A percentile compares a stretch with the other conserved stretches of the same genome.
Conservation (phyloP, 2,797 vertebrate species). For the Tympanoctomys barrerae region DNA sequence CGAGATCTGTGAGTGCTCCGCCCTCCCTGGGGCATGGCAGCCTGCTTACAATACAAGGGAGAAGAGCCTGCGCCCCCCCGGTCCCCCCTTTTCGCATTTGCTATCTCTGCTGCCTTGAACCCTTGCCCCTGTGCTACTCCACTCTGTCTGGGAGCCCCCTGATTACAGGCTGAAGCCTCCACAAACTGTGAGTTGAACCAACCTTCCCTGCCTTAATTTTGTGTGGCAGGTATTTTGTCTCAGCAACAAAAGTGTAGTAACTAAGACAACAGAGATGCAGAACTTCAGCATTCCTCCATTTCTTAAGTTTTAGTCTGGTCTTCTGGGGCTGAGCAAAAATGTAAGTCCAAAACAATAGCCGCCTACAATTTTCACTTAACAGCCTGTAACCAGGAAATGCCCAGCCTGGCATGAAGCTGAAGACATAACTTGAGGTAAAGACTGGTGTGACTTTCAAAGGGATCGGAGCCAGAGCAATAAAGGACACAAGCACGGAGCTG, state of each 20-base stretch:
- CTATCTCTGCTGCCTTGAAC: neutral
- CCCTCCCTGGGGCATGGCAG: too few species aligned
- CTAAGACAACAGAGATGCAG: neutral
- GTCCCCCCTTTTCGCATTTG: neutral
- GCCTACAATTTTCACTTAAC: neutral
- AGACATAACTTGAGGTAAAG: neutral
- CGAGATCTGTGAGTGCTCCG: neutral
- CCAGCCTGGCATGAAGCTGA: neutral
- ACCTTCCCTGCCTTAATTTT: neutral
- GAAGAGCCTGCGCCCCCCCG: neutral
- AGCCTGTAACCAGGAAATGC: neutral
- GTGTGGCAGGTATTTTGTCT: neutral
- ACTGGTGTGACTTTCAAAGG: neutral
- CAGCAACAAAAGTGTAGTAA: neutral
- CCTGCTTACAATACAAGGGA: neutral
- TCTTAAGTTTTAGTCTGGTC: neutral
- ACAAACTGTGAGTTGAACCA: neutral
- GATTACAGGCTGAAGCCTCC: neutral
- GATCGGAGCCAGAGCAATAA: neutral
- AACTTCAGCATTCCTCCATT: neutral
- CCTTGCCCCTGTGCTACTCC: neutral
- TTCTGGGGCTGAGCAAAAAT: neutral
- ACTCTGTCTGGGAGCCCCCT: neutral
- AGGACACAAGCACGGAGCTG: conserved; percentile 11
- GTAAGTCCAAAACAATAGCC: neutral